Base-by-base conservation (phyloP, 2,113 vertebrate genomes). In the Pseudorectes ferrugineus region DNA sequence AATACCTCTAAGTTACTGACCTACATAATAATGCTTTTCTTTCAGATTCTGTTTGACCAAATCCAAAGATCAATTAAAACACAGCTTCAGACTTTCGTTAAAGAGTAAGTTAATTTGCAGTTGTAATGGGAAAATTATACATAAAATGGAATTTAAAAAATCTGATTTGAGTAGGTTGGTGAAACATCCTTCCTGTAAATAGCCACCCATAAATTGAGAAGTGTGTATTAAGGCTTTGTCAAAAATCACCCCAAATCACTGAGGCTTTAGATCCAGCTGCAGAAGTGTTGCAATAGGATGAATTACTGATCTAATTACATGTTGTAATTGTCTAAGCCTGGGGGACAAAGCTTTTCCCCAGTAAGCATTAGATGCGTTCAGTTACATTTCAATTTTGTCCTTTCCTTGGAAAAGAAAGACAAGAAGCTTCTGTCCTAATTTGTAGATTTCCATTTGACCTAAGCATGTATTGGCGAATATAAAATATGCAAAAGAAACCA, bases 31-130 rank as follows among this genome's bases (percentile, higher is more conserved):
- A 76, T 92, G 12, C 24, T 90, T 85, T 89, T 89, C 58, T 97
- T 93, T 95, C 98, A 99, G 99, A 99, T 99, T 96, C 97, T 99
- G 35, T 99, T 99, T 96, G 99, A 99, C 97, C 99, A 99, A 96
- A 99, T 98, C 78, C 99, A 99, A 97, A 98, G 99, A 98, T 99
- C 99, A 45, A 99, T 99, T 97, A 99, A 99, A 97, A 98, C 98
- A 52, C 99, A 99, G 59, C 99, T 99, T 97, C 99, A 99, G 96
- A 98, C 98, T 33, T 99, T 99, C 54, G 98, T 99, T 61, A 99
- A 99, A 98, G 99, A 99, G 99, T 99, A 97, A 99, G 99, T 99
- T 55, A 68, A 66, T 68, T 88, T 92, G 35, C 9, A 65, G 9
- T 87, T 84, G 10, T 51, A 46, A n/a, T 66, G 36, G 31, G 54